A percentile compares a stretch with the other conserved stretches of the same genome.
Evolutionary conservation across 1,140 invertebrate genomes (phyloP).

Genomic region (Micrasema minimum): DNA sequence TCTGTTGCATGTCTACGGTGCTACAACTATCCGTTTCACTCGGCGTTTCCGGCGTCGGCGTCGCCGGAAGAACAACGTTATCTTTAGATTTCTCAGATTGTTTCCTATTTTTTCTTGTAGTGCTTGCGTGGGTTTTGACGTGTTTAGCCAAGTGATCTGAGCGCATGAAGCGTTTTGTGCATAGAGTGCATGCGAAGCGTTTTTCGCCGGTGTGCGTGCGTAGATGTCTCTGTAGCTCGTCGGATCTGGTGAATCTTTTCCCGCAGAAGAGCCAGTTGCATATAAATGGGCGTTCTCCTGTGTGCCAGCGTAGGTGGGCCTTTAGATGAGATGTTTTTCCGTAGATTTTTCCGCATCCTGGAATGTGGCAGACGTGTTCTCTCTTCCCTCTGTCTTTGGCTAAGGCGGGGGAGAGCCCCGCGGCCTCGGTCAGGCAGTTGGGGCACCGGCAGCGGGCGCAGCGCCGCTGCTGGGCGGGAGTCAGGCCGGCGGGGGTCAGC

Average conservation of each 20-base stretch:
- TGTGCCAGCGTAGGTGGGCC: conserved; percentile 88
- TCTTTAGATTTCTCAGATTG: conserved; percentile 54
- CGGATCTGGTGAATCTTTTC: conserved; percentile 89
- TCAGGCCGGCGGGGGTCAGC: conserved; percentile 8
- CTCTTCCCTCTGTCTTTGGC: conserved; percentile 72
- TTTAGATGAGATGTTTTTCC: conserved; percentile 92
- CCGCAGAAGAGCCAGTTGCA: conserved; percentile 87
- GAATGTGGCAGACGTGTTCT: conserved; percentile 90
- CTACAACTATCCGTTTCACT: conserved; percentile 42
- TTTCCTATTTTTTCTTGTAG: conserved; percentile 65
- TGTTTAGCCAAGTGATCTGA: conserved; percentile 90
- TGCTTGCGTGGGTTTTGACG: conserved; percentile 80
- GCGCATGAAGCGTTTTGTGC: conserved; percentile 82
- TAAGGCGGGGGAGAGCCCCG: conserved; percentile 69
- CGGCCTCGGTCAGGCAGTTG: conserved; percentile 76
- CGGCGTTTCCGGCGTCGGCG: not conserved
- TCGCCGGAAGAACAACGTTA: conserved; percentile 7
- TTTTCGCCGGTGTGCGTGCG: conserved; percentile 88
- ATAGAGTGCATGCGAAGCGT: conserved; percentile 78
- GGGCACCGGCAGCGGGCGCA: conserved; percentile 77
- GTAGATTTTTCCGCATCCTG: conserved; percentile 91
- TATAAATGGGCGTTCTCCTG: conserved; percentile 78
- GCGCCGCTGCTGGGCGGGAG: conserved; percentile 61
- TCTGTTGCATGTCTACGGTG: conserved; percentile 25
- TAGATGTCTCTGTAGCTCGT: conserved; percentile 86